Conservation (phyloP, 2,797 vertebrate genomes). For the Amblyraja radiata region DNA sequence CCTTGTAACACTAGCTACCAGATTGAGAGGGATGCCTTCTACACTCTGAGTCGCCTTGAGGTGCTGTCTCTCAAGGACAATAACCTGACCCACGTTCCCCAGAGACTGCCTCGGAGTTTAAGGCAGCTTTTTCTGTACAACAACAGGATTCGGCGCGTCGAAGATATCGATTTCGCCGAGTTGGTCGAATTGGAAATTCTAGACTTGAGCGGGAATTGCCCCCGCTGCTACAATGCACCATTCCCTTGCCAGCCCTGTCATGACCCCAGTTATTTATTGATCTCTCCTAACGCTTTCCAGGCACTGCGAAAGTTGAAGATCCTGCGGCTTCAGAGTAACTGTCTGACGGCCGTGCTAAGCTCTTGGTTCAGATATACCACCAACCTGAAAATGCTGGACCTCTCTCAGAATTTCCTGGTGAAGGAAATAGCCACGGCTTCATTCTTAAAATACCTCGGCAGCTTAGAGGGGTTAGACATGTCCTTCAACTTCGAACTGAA, state of each 20-base stretch:
- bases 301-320: conserved; percentile 65
- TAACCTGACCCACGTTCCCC: conserved; percentile 75
- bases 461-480: conserved; percentile 73
- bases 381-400: conserved; percentile 72
- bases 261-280: conserved; percentile 58
- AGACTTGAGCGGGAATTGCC: conserved; percentile 89
- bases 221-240: conserved; percentile 82
- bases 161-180: conserved; percentile 66
- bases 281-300: conserved; percentile 65
- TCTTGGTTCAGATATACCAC: conserved; percentile 68
- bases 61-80: conserved; percentile 83
- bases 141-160: conserved; percentile 68
- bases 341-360: conserved; percentile 59
- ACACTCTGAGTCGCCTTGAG: conserved; percentile 63
- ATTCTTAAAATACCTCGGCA: conserved; percentile 67
- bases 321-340: conserved; percentile 81
- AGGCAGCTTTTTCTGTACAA: conserved; percentile 84
- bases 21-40: conserved; percentile 70
- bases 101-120: conserved; percentile 65
- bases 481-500: conserved; percentile 87
- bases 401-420: conserved; percentile 82
- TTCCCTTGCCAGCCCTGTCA: conserved; percentile 78
- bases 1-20: conserved; percentile 77
- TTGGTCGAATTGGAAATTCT: conserved; percentile 74
- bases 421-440: conserved; percentile 62